Conservation (phyloP, 2,113 vertebrate species). For the Campylomormyrus tamandua region DNA sequence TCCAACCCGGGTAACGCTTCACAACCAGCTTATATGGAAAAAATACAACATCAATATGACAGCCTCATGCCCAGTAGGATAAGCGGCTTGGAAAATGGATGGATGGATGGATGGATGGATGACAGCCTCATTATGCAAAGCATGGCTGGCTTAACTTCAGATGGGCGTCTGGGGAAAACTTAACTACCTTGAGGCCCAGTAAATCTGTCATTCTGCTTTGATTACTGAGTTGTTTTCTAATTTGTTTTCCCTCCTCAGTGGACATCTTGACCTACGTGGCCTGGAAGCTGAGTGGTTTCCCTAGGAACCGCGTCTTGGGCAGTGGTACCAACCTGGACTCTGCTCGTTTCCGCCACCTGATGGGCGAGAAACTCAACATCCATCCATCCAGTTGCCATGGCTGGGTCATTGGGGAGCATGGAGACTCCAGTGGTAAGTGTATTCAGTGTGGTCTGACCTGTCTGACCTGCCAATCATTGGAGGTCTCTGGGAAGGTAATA, state of each 20-base stretch:
- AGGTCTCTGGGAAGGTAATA: background rate
- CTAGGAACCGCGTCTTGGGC: conserved; percentile 86
- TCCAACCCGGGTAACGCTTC: conserved; percentile 83
- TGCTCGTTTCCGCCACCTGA: conserved; percentile 88
- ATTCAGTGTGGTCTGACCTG: background rate
- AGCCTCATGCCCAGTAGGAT: background rate
- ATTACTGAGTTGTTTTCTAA: background rate
- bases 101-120: too few relatives aligned
- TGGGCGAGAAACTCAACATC: conserved; percentile 82
- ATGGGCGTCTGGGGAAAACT: background rate
- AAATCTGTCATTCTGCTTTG: background rate
- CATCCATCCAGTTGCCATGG: conserved; percentile 89
- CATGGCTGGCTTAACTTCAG: background rate
- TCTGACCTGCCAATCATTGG: background rate
- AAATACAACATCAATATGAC: background rate
- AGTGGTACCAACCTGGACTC: conserved; percentile 96
- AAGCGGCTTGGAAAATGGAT: too few relatives aligned
- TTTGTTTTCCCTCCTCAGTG: conserved; percentile 55
- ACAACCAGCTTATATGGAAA: background rate
- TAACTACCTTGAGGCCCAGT: background rate
- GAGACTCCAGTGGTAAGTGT: conserved; percentile 93
- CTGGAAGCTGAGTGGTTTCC: conserved; percentile 97
- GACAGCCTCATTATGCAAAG: background rate
- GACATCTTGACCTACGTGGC: conserved; percentile 96
- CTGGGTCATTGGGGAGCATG: conserved; percentile 89